Base-by-base conservation (phyloP, 2,888 invertebrate species). In the Sisyra terminalis region DNA sequence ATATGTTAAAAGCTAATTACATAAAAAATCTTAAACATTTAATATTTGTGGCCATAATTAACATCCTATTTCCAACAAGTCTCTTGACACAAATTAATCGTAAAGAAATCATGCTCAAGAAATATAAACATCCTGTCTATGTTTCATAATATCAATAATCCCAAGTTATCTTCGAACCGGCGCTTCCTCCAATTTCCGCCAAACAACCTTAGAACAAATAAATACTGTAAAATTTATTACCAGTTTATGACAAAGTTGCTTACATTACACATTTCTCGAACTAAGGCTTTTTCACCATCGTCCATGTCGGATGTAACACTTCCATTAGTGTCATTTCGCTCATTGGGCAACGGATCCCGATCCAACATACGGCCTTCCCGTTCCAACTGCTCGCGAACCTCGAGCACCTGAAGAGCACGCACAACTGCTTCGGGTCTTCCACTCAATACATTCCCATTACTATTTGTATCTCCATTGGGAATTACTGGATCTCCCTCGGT, bases 241-340 rank as follows among this genome's bases (percentile, higher is more conserved):
- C 6, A 29, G 9, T 14, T 14, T 4, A n/a, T 32, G 32, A 32
- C 3, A 32, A 32, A 3, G 13, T 32, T 47, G 65, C 75, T 67
- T 64, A 80, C 80, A 65, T 93, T 92, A 65, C 92, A 93, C 92
- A 93, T 92, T 67, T 93, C 92, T 53, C 90, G 71, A 39, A 93
- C 87, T 43, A 93, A 70, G 3, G 92, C 92, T 58, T 89, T 90
- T 60, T 92, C 92, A 11, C 87, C 86, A 52, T 89, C 82, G 54
- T 86, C 81, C 70, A 76, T 73, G 58, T 75, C 81, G 10, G 32
- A 17, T 11, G 29, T 15, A 17, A 34, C 16, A 18, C 30, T 30
- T 11, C 18, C 41, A 17, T 32, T 41, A 17, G 13, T 14, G n/a
- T 11, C 24, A n/a, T 32, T 15, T 39, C 45, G 54, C 48, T 47